Percentiles rank a stretch among this genome's conserved stretches.
phyloP scores from a whole-genome alignment of 2,888 invertebrate genomes.

The Lithophane leautieri region DNA sequence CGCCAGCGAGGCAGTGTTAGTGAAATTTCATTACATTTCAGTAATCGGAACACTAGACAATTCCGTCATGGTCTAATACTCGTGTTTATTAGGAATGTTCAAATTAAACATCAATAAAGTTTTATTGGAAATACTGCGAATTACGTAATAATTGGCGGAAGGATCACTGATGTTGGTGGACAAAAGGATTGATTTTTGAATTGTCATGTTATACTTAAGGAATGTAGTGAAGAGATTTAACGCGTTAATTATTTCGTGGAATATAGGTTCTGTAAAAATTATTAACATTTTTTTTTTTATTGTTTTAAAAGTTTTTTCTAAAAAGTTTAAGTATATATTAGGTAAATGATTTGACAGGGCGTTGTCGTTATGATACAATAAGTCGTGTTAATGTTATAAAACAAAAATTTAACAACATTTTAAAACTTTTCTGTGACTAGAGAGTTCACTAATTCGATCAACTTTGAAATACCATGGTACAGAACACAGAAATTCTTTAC shows the following conservation, averaged over 20 bases:
- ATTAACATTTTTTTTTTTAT: no score
- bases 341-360: not conserved
- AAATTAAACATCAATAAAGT: constrained; percentile 65
- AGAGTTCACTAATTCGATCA: not conserved
- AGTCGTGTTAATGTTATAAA: not conserved
- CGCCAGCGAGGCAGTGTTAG: constrained; percentile 64
- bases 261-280: not conserved
- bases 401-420: not conserved
- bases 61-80: constrained; percentile 70
- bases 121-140: constrained; percentile 42
- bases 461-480: not conserved
- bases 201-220: not conserved
- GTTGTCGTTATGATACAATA: not conserved
- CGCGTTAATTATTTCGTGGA: not conserved
- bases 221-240: not conserved
- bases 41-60: constrained; percentile 71
- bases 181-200: not conserved
- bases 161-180: not conserved
- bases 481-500: not conserved
- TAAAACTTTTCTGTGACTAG: not conserved
- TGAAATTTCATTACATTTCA: constrained; percentile 76
- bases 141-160: constrained; percentile 26
- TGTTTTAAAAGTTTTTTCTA: no score
- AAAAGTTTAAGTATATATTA: no score
- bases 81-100: constrained; percentile 69